Base-by-base conservation (phyloP, 92 coral and sea anemone species). In the Hydrozoanthus gracilis region DNA sequence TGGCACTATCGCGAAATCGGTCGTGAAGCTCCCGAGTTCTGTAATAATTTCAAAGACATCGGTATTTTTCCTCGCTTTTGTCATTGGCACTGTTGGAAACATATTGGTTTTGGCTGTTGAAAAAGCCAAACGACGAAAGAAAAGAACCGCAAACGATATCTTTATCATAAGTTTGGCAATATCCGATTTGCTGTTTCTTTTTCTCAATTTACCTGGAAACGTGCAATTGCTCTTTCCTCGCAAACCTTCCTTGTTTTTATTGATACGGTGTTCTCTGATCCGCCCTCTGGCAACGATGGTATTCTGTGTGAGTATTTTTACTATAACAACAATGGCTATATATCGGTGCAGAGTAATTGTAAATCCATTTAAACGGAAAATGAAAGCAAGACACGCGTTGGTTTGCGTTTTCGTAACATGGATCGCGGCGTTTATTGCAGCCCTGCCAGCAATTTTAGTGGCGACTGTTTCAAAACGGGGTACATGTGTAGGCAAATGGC, bases 241-340 rank as follows among this genome's bases (percentile, higher is more conserved):
- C 4, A 8, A 55, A 7, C 27, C 15, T 11, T 44, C 87, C 51
- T 90, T 78, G 74, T 90, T 89, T 35, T 5, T 69, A 12, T 68
- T 86, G 66, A 85, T 61, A 17, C 89, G 94, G 64, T 3, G 62
- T 4, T 54, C 79, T 3, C 60, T 86, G 9, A 27, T 27, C 39
- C 72, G 92, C 3, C 94, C 94, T 11, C 71, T 88, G 4, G 58
- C 66, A 3, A 91, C 94, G 12, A 88, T 88, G 89, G 65, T 73
- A 55, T 92, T 88, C 52, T 88, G 90, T 68, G 76, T 86, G 18
- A 90, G 94, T 4, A 77, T 92, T 51, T 92, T 92, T 46, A 92
- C 94, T 49, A 92, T 92, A 9, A 76, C 94, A 6, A 65, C 91
- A 44, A 92, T 92, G 94, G 92, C 94, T 4, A 55, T 92, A 4